phyloP scores from a whole-genome alignment of 2,888 invertebrate genomes.

The Oscheius sp. region DNA sequence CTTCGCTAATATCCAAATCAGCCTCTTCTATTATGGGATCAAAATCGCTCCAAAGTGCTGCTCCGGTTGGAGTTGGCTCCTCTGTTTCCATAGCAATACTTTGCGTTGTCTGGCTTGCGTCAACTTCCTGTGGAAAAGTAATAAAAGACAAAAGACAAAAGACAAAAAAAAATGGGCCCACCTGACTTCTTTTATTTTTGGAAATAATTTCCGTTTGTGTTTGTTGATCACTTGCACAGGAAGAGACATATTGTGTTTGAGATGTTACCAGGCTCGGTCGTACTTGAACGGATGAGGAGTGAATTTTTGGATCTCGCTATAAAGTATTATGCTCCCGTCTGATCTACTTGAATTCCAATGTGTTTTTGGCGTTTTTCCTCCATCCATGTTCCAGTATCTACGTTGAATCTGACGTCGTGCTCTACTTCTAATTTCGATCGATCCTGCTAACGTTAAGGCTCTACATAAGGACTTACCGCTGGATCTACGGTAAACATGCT shows the following conservation, averaged over 20 bases:
- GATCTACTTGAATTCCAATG: slow-evolving; percentile 15
- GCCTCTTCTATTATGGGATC: slow-evolving; percentile 14
- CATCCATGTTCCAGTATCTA: slow-evolving; percentile 27
- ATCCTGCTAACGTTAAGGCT: slow-evolving; percentile 4
- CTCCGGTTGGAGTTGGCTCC: background rate
- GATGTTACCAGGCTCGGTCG: slow-evolving; percentile 34
- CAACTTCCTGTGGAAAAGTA: background rate
- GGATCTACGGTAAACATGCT: slow-evolving; percentile 29
- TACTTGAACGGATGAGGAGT: slow-evolving; percentile 25
- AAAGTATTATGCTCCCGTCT: no score
- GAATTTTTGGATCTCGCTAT: background rate
- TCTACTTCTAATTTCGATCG: slow-evolving; percentile 24
- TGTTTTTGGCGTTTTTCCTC: slow-evolving; percentile 25
- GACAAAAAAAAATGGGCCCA: slow-evolving; percentile 5
- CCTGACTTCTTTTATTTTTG: slow-evolving; percentile 49
- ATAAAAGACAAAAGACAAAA: background rate
- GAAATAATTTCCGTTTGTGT: slow-evolving; percentile 41
- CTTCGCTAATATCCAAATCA: background rate
- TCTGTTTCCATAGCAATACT: slow-evolving; percentile 3
- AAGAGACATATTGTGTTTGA: slow-evolving; percentile 38
- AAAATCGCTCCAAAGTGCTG: slow-evolving; percentile 17
- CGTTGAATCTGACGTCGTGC: slow-evolving; percentile 31
- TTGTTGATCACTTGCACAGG: slow-evolving; percentile 34
- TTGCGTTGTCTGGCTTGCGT: background rate
- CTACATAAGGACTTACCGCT: background rate